Base-by-base conservation (phyloP, 2,113 vertebrate species). In the Grammomys surdaster region DNA sequence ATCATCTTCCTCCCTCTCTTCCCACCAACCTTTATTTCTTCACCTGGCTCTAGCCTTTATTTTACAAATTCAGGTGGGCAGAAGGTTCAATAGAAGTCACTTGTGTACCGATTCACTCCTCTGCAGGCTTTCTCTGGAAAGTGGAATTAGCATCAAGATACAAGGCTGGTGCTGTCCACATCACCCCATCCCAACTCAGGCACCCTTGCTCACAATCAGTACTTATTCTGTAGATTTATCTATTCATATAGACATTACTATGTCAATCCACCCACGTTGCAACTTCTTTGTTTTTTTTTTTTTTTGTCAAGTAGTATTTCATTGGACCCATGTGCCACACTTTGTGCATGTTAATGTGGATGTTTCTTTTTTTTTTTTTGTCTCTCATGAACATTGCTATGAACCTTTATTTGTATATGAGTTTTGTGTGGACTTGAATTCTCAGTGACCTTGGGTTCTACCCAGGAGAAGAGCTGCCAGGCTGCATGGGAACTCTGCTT, bases 141-240 rank as follows among this genome's bases (percentile, higher is more conserved):
- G 40, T 40, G 40, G 46, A 48, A 5, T 48, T 48, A 48, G 46
- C 46, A 48, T 48, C 46, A 48, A 48, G 7, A 48, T 4, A 7
- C 46, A 48, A 48, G 46, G 46, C 4, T 4, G 46, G 46, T 40
- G 46, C 46, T 48, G 7, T 48, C 46, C 46, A 48, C 46, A 48
- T 48, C 46, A 48, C 9, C 8, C 12, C 0, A 4, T 0, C 22
- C 10, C 14, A 46, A 4, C 6, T 12, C 26, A 43, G 24, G 16
- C 58, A 3, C 3, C 0, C 9, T 26, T 14, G 56, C 19, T 26
- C 51, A 46, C n/a, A 26, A 0, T 72, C 31, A 31, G 19, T 33
- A 72, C 2, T 60, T 81, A 40, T 31, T 60, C 31, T 56, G 0
- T 43, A 46, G 81, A 33, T 26, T 86, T 90, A 17, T 26, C 20